Base-by-base conservation (phyloP, 2,888 invertebrate genomes). In the Nephrotoma guestfalica region DNA sequence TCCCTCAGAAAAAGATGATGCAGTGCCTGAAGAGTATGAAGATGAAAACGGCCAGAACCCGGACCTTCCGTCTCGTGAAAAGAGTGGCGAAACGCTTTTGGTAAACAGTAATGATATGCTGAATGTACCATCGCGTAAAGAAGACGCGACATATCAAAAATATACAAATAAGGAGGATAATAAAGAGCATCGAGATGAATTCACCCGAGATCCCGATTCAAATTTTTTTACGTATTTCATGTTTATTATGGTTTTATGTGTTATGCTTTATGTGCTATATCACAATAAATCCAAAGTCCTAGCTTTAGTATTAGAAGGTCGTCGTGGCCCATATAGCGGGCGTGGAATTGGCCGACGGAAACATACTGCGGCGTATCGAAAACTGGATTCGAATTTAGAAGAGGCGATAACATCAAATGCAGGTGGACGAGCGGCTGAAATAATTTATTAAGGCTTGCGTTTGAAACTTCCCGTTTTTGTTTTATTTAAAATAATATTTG, bases 181-280 rank as follows among this genome's bases (percentile, higher is more conserved):
- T 15, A 84, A 41, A n/a, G 86, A 86, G 11, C 30, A 71, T 7
- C 30, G 11, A 7, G 89, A 89, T 88, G 88, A 88, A 2, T 89
- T 89, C 84, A 89, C 90, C n/a, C 91, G 92, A 83, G 91, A 92
- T 41, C 93, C 93, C 71, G 93, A 94, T 88, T 94, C 94, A 0
- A 94, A 95, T 89, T 94, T 95, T 90, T 94, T 95, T 90, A 93
- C 93, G 0, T 95, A 95, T 90, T 95, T 95, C 89, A 92, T 94
- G 88, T 92, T 94, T 11, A 91, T 94, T 88, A 93, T 94, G 88
- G 92, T 94, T 30, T 89, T 94, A 13, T 93, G 93, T 88, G 93
- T 95, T 83, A 90, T 93, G 85, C 93, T 93, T 84, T 95, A 95
- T 89, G 91, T 95, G 13, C 92, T 87, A 85, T 93, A 93, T 90